A percentile compares a stretch with the other conserved stretches of the same genome.
These are phyloP conservation scores for Lamprotornis superbus DNA, from an alignment of 2,113 vertebrate genomes.

Conservation along the genomic window DNA sequence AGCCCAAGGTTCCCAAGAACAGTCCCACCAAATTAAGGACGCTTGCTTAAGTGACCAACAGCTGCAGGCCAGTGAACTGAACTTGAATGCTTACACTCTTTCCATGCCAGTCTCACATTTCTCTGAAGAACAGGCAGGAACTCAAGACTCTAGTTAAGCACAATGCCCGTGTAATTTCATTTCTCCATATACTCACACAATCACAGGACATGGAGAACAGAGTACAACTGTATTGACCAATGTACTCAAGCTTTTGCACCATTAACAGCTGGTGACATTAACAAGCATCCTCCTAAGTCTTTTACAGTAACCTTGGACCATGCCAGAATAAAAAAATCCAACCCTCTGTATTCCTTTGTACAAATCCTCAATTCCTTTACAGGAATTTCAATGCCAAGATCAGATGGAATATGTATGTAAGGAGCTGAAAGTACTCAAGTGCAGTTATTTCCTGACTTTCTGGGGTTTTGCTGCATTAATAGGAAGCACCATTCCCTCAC, in stretches of 20 bases:
- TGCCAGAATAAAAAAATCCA: not conserved
- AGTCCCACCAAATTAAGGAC: not conserved
- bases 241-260: not conserved
- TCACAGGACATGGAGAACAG: not conserved
- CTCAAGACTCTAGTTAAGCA: not conserved
- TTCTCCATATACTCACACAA: not conserved
- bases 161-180: not conserved
- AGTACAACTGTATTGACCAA: not conserved
- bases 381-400: not conserved
- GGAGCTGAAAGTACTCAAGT: not conserved
- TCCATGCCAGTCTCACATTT: not conserved
- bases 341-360: not conserved
- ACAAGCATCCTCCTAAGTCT: not conserved
- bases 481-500: not conserved
- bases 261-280: not conserved
- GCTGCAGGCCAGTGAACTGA: not conserved
- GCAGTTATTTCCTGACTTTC: not conserved
- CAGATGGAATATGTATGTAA: not conserved
- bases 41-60: not conserved
- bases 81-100: not conserved
- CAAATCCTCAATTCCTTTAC: not conserved
- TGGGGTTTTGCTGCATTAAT: not conserved
- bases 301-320: not conserved
- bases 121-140: not conserved
- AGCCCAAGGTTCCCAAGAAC: not conserved